Evolutionary conservation across 2,888 invertebrate species (phyloP).

Genomic region (Drosophila kuntzei): DNA sequence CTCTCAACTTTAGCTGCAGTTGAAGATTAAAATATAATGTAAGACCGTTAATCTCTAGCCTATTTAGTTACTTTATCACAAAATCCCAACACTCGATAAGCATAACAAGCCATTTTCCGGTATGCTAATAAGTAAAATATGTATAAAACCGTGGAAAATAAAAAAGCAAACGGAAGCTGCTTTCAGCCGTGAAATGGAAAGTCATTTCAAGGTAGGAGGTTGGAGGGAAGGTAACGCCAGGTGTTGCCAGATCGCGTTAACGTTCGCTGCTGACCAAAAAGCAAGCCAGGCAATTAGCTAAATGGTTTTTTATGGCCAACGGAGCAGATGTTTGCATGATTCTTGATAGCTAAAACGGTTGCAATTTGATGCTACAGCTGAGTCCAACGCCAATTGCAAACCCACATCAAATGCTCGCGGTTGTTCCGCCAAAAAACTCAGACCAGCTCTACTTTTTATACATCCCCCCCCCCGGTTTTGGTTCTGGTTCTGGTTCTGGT

Average conservation of each 20-base stretch:
- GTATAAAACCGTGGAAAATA: slow-evolving; percentile 8
- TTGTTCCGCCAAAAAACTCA: slow-evolving; percentile 4
- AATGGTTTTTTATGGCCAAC: slow-evolving; percentile 68
- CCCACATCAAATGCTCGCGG: slow-evolving; percentile 62
- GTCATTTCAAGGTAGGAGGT: slow-evolving; percentile 17
- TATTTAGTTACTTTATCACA: slow-evolving; percentile 1
- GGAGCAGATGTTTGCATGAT: slow-evolving; percentile 52
- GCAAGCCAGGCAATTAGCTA: slow-evolving; percentile 68
- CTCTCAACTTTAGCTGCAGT: neutral
- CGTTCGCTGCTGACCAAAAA: slow-evolving; percentile 8
- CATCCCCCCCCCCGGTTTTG: too few relatives aligned
- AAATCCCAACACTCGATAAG: slow-evolving; percentile 4
- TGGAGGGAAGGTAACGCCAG: slow-evolving; percentile 25
- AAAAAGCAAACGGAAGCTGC: slow-evolving; percentile 1
- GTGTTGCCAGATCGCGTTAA: slow-evolving; percentile 49
- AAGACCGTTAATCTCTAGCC: slow-evolving; percentile 3
- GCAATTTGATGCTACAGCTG: slow-evolving; percentile 58
- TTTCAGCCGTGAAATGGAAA: slow-evolving; percentile 58
- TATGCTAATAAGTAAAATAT: slow-evolving; percentile 53
- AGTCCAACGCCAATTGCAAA: slow-evolving; percentile 35
- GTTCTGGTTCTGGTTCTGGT: too few relatives aligned
- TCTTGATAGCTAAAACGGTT: slow-evolving; percentile 61
- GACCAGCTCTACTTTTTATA: neutral
- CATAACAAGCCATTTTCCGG: slow-evolving; percentile 31
- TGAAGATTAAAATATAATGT: neutral